Base-by-base conservation (phyloP, 2,113 vertebrate genomes). In the Scatophagus argus region DNA sequence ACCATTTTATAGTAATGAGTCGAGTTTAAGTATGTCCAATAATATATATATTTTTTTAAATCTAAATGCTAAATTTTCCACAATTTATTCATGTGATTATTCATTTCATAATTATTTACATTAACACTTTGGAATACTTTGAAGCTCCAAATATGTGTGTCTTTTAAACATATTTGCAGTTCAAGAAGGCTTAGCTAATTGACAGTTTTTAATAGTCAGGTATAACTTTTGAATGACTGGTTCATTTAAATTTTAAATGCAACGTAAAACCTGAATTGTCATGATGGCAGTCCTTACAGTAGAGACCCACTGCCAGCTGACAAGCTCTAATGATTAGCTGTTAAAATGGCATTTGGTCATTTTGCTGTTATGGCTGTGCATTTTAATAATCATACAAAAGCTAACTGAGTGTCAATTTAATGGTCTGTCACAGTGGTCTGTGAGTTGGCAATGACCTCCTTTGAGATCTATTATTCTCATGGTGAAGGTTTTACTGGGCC, bases 391-490 rank as follows among this genome's bases (percentile, higher is more conserved):
- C 63, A 65, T 39, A 43, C 25, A 55, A 66, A 84, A 77, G 61
- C 60, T 66, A 58, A 88, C 82, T 69, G 71, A 62, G 62, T 58
- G 75, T 86, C 69, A 62, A 47, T 79, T 85, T 79, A 79, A 83
- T 21, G 12, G 62, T 62, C 21, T 68, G 65, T 69, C 63, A 67
- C 36, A 19, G 47, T 36, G 54, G 23, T 25, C 49, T 77, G 31
- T 64, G 61, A 78, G 71, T 23, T 79, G 71, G 64, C 82, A 68
- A 29, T 32, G 47, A 41, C 38, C 56, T 76, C 79, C 63, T 77
- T 38, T 64, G 60, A 81, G 83, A 85, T 63, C 82, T 63, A 85
- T 89, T 90, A 86, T 78, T 79, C 31, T 59, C 59, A 67, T 62
- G 56, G 31, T 69, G 56, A 71, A 34, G 46, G 49, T 68, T 85